Base-by-base conservation (phyloP, 2,113 vertebrate genomes). In the Plestiodon gilberti region DNA sequence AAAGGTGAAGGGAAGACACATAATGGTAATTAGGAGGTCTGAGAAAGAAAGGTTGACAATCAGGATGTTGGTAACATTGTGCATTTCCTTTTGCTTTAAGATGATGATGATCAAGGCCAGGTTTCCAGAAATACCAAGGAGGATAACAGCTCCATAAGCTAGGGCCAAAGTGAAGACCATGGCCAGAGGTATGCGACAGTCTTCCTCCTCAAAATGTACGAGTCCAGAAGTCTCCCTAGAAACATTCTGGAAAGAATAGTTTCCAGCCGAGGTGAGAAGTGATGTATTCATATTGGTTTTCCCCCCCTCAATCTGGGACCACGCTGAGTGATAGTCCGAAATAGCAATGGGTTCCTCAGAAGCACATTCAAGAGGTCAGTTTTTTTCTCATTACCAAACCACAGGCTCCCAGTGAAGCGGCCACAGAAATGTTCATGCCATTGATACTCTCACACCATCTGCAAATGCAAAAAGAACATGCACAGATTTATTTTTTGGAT, bases 11-110 rank as follows among this genome's bases (percentile, higher is more conserved):
- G 98, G 98, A 90, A 98, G 95, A 95, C 97, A 98, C 95, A 98
- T 97, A 86, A 98, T 93, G 20, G 97, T 96, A 33, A 98, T 96
- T 1, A 98, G 94, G 87, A 98, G 93, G 89, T 98, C 98, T 4
- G 98, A 98, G 91, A 97, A 97, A 4, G 98, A 98, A 6, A 98
- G 96, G 91, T 98, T 98, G 91, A 98, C 98, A 28, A 98, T 98
- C 33, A 98, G 94, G 90, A 98, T 97, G 81, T 98, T 98, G 85
- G 98, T 98, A 28, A 98, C 98, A 6, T 98, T 98, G 89, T 97
- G 97, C 96, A 98, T 97, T 90, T 98, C 98, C 80, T 97, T 97
- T 87, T 98, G 97, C 82, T 97, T 97, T 83, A 96, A 90, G 88
- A 98, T 98, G 59, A 98, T 97, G 71, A 97, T 90, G 62, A 98